Evolutionary conservation across 2,797 vertebrate genomes (phyloP).

Genomic region (Zenarchopterus dispar): DNA sequence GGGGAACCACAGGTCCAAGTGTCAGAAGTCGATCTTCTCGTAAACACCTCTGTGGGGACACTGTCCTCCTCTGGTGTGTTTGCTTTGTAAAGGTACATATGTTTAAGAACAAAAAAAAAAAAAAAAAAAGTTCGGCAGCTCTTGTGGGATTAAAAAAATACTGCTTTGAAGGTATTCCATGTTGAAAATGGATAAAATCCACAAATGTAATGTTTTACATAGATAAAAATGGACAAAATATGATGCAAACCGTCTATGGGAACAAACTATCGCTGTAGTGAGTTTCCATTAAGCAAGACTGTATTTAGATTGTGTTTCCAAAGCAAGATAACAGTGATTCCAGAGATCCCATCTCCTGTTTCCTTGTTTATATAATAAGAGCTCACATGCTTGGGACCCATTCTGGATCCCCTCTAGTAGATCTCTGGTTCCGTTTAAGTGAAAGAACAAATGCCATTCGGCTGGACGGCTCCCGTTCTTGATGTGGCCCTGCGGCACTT

Average conservation of each 20-base stretch:
- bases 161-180: too few species aligned
- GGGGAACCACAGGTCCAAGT: constrained; percentile 11
- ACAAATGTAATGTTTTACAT: too few species aligned
- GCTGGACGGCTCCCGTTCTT: constrained; percentile 60
- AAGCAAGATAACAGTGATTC: constrained; percentile 16
- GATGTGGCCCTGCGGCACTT: constrained; percentile 60
- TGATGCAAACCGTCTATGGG: too few species aligned
- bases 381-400: constrained; percentile 1
- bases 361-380: constrained; percentile 2
- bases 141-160: background rate
- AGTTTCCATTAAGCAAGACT: too few species aligned
- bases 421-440: constrained; percentile 19
- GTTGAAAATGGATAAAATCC: too few species aligned
- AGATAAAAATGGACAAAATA: too few species aligned
- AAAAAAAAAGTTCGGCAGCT: background rate
- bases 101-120: background rate
- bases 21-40: constrained; percentile 32
- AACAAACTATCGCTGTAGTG: too few species aligned
- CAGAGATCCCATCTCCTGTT: too few species aligned
- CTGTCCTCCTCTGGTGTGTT: constrained; percentile 9
- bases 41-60: constrained; percentile 32
- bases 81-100: constrained; percentile 1
- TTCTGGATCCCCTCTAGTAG: constrained; percentile 2
- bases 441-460: constrained; percentile 43
- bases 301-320: constrained; percentile 9